Base-by-base conservation (phyloP, 64 coral and sea anemone species). In the Stichodactyla mertensii region DNA sequence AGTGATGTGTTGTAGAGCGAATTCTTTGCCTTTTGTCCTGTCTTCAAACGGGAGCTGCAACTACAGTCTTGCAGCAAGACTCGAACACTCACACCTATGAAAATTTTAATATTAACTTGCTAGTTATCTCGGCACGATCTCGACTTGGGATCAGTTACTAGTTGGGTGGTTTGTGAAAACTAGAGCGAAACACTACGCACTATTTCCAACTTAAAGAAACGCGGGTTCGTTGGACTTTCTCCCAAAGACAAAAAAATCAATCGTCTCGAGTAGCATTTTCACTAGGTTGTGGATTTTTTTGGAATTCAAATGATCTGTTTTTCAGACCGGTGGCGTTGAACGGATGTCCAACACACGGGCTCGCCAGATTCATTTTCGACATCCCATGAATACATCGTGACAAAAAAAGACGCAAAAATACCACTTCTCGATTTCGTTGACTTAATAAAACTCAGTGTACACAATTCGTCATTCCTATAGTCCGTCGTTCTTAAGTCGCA, bases 51-150 rank as follows among this genome's bases (percentile, higher is more conserved):
- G 69, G 8, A 27, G 26, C 24, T 74, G 69, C 20, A 31, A 31
- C 69, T 74, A 74, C 10, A 27, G 23, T 8, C 10, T 74, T 14
- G 69, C 69, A 74, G 22, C 69, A 54, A 81, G 78, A 20, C 10
- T 53, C 78, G 6, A 81, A 53, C 6, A 52, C 4, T 81, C 78
- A 81, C 78, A 81, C 78, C 78, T 81, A 16, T 28, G 36, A 19
- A 79, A 79, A 79, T 79, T 11, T 79, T 81, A 81, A 81, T 55
- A 81, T 81, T 55, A 81, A 54, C 15, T 52, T 12, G 52, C n/a
- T 85, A 61, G 24, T 85, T 85, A 85, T 85, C 83, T n/a, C 83
- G 20, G 57, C 60, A 64, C 60, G 83, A 85, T 85, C 83, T 85
- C 83, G 83, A 85, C 60, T 85, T 85, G 83, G 83, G 83, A 85